Conservation (phyloP, 2,797 vertebrate genomes). For the Cynopterus sphinx region DNA sequence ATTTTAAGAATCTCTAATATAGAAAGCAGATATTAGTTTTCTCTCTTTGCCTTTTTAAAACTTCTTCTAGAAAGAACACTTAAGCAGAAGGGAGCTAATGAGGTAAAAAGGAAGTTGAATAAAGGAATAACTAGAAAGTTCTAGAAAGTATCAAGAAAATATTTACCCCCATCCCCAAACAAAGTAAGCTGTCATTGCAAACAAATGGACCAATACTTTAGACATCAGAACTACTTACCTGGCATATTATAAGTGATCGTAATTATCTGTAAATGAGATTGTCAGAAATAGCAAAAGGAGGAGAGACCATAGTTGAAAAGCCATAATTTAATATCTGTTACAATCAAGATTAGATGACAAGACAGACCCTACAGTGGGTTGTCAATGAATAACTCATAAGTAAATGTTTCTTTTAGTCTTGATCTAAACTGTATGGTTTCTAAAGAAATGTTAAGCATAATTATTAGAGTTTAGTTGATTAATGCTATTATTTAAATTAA, state of each 20-base stretch:
- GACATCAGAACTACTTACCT: neutral
- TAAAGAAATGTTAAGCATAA: neutral
- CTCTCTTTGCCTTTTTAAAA: neutral
- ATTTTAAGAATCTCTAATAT: neutral
- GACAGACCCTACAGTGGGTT: neutral
- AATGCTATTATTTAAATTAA: conserved; percentile 20
- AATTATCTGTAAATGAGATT: neutral
- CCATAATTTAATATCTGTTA: neutral
- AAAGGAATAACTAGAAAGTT: neutral
- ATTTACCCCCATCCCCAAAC: neutral
- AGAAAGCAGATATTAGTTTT: neutral
- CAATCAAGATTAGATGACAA: neutral
- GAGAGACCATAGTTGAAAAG: neutral
- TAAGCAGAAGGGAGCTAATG: neutral
- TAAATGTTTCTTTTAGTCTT: neutral
- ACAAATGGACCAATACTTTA: neutral
- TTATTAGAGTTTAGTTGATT: neutral
- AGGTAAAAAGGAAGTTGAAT: neutral
- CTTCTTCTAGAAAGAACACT: neutral
- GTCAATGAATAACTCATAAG: neutral
- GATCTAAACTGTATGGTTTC: neutral
- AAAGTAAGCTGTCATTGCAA: neutral
- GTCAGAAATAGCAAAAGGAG: neutral
- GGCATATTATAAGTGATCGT: neutral
- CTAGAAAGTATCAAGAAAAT: neutral